A percentile compares a stretch with the other conserved stretches of the same genome.
These are phyloP conservation scores for Neolamprologus fasciatus DNA, from an alignment of 2,113 vertebrate genomes.

Conservation along the genomic window DNA sequence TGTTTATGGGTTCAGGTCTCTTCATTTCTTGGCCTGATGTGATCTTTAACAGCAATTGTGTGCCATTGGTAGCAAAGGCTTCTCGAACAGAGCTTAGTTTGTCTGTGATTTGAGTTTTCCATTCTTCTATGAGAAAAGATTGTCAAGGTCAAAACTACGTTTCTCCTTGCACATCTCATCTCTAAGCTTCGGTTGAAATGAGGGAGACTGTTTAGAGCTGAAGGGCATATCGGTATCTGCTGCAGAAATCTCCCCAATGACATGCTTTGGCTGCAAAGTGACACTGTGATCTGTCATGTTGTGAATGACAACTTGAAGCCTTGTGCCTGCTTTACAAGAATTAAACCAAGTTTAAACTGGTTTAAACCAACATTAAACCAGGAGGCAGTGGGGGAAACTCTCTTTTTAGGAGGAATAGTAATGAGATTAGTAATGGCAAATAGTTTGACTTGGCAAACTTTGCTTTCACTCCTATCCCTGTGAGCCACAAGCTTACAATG, in stretches of 20 bases:
- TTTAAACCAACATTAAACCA: not conserved
- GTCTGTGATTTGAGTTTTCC: not conserved
- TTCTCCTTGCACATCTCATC: not conserved
- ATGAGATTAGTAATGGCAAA: not conserved
- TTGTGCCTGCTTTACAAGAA: not conserved
- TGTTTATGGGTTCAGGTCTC: not conserved
- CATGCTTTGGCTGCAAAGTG: not conserved
- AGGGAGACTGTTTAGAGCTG: not conserved
- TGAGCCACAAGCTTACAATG: not conserved
- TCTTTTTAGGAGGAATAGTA: not conserved
- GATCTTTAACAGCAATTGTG: not conserved
- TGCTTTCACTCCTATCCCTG: accelerated
- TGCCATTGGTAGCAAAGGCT: not conserved
- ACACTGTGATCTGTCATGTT: not conserved
- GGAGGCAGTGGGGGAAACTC: not conserved
- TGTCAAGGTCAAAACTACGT: not conserved
- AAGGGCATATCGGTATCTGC: not conserved
- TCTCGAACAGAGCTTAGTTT: not conserved
- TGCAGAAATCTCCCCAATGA: not conserved
- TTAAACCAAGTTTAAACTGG: not conserved
- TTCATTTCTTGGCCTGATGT: not conserved
- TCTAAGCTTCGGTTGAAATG: not conserved
- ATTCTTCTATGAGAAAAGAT: not conserved
- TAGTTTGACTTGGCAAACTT: not conserved
- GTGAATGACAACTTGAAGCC: not conserved